Base-by-base conservation (phyloP, 2,113 vertebrate genomes). In the Zapornia atra region DNA sequence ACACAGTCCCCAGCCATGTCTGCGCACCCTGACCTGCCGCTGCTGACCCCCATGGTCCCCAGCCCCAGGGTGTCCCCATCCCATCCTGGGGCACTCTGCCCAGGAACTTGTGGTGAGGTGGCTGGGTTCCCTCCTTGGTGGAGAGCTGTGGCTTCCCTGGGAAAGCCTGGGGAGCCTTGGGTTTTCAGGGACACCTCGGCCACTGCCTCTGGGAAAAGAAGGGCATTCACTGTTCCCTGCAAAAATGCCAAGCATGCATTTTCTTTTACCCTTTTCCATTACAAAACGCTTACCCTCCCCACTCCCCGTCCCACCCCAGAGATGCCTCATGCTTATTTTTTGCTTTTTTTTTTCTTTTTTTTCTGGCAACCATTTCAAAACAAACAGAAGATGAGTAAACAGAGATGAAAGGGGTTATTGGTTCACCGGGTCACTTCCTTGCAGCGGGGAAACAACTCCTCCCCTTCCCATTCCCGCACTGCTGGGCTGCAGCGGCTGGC, bases 1-100 rank as follows among this genome's bases (percentile, higher is more conserved):
- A 40, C 40, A 42, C 21, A 61, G 38, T 2, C 3, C 15, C 34
- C 0, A 0, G 11, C 40, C 3, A 0, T 42, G 25, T 3, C 46
- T 53, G 22, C 3, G 10, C 4, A 12, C 16, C 20, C 17, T 2
- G 3, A 24, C 14, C 28, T 76, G 26, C 34, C 4, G 6, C 72
- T 1, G 14, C 33, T 54, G 84, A 38, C 11, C 8, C 13, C 4
- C 0, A 28, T 77, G 50, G 28, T 65, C 36, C n/a, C 28, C 19
- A 71, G 70, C 15, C 38, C 15, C 12, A 4, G 19, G 21, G 18
- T 50, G 13, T 5, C 20, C 59, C 44, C 11, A n/a, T 72, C 26
- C 31, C 20, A 14, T 34, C 21, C n/a, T 7, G 3, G 14, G 21
- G 6, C 19, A 60, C 48, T 5, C 42, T 90, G 22, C 38, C 46